A percentile compares a stretch with the other conserved stretches of the same genome.
Evolutionary conservation across 2,113 vertebrate species (phyloP).

Genomic region (Tetrax tetrax): DNA sequence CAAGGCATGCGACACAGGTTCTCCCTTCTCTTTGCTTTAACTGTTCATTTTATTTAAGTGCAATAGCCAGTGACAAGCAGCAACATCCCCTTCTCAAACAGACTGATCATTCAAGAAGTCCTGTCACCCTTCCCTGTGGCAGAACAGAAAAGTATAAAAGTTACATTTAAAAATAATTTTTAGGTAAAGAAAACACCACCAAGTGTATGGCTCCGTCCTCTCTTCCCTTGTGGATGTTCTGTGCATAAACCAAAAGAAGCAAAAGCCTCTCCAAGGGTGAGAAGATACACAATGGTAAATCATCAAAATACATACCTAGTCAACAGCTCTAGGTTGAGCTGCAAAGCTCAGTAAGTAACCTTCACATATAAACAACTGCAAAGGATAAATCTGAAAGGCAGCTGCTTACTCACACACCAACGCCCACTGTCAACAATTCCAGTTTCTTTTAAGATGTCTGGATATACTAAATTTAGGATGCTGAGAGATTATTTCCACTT

Average conservation of each 20-base stretch:
- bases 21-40: neutral
- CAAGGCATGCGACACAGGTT: neutral
- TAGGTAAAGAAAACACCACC: neutral
- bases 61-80: neutral
- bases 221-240: neutral
- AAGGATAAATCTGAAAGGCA: constrained; percentile 30
- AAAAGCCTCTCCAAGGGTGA: neutral
- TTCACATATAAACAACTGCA: neutral
- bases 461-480: neutral
- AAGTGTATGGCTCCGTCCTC: neutral
- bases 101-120: neutral
- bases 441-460: constrained; percentile 10
- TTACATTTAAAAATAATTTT: neutral
- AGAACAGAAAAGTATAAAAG: neutral
- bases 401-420: constrained; percentile 38
- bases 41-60: neutral
- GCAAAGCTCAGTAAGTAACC: neutral
- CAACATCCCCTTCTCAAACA: neutral
- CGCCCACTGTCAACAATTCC: neutral
- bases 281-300: neutral
- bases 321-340: neutral
- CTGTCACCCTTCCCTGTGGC: neutral
- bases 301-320: neutral
- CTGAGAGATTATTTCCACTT: constrained; percentile 35
- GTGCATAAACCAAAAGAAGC: neutral